phyloP scores from a whole-genome alignment of 2,113 vertebrate species.

The Suricata suricatta region DNA sequence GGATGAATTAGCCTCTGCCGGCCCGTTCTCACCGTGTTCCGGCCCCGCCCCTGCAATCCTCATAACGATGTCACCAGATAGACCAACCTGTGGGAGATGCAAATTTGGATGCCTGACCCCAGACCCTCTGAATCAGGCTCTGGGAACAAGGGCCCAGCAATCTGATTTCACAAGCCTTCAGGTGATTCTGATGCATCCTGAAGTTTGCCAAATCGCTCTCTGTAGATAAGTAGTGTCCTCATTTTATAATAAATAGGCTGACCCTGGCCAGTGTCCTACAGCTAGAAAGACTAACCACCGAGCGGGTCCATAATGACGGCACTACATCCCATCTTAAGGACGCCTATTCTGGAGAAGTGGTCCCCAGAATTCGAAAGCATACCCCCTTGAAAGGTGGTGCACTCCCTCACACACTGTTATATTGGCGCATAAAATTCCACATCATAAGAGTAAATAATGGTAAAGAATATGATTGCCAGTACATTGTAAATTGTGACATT shows the following conservation, averaged over 20 bases:
- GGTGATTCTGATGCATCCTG: neutral
- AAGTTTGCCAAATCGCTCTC: neutral
- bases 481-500: neutral
- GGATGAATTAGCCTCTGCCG: too few species aligned
- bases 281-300: neutral
- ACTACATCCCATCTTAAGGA: neutral
- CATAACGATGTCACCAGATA: neutral
- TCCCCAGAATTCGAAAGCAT: neutral
- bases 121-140: neutral
- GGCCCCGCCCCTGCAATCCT: neutral
- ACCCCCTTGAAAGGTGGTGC: neutral
- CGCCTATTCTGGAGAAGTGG: neutral
- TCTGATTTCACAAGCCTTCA: neutral
- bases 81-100: neutral
- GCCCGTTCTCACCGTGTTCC: neutral
- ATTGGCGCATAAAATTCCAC: neutral
- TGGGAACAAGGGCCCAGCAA: too few species aligned
- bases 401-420: neutral
- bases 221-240: neutral
- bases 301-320: neutral
- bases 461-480: neutral
- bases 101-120: neutral
- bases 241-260: neutral
- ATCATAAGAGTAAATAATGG: neutral
- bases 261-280: neutral